These are phyloP conservation scores for Nebria salina DNA, from an alignment of 2,888 invertebrate species.

Conservation along the genomic window DNA sequence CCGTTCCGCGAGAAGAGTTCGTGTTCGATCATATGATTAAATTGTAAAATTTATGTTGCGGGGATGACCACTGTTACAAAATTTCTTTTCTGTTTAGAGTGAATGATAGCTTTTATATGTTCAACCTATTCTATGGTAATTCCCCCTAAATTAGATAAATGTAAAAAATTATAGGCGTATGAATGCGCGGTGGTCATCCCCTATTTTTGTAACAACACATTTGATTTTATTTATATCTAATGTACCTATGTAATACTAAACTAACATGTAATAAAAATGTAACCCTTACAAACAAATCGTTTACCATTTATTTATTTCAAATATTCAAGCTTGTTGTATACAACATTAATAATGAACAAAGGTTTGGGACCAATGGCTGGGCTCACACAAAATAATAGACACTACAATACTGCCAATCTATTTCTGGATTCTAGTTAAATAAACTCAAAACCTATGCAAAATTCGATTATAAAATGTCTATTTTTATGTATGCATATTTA, in stretches of 20 bases:
- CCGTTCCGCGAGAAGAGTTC: conserved; percentile 95
- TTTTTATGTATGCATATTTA: too few relatives aligned
- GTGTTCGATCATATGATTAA: conserved; percentile 80
- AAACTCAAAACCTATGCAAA: neutral
- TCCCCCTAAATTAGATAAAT: neutral
- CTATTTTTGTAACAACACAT: conserved; percentile 9
- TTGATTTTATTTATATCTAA: conserved; percentile 19
- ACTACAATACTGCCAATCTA: neutral
- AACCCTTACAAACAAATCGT: conserved; percentile 25
- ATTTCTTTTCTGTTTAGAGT: neutral
- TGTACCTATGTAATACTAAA: conserved; percentile 35
- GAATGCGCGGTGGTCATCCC: conserved; percentile 8
- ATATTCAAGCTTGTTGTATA: conserved; percentile 46
- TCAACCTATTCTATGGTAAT: neutral
- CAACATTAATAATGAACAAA: conserved; percentile 45
- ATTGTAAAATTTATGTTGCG: neutral
- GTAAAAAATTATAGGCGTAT: neutral
- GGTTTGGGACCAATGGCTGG: conserved; percentile 11
- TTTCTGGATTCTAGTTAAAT: neutral
- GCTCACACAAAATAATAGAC: conserved; percentile 5
- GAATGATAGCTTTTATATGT: neutral
- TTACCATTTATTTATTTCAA: conserved; percentile 45
- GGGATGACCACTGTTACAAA: conserved; percentile 10
- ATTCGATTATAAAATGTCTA: neutral
- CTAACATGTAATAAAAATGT: conserved; percentile 42